Evolutionary conservation across 1,140 invertebrate species (phyloP).

Genomic region (Thalassaphorura encarpata): DNA sequence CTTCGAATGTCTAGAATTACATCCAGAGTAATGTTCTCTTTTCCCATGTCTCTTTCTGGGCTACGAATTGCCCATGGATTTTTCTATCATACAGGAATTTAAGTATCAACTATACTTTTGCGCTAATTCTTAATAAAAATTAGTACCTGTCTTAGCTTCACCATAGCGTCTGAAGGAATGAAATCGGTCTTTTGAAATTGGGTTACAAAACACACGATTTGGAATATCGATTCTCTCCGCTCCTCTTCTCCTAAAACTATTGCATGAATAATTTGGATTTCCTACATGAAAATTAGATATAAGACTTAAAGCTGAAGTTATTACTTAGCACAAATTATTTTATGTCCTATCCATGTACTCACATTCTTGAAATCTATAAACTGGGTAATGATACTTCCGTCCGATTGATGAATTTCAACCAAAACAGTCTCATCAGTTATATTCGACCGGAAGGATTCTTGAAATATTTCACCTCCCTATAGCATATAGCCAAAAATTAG

Average conservation of each 20-base stretch:
- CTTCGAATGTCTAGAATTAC: constrained; percentile 58
- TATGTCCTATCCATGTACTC: constrained; percentile 39
- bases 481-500: neutral
- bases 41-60: constrained; percentile 78
- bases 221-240: constrained; percentile 66
- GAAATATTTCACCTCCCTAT: constrained; percentile 82
- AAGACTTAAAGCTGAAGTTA: neutral
- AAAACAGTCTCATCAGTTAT: constrained; percentile 77
- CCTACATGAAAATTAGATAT: constrained; percentile 49
- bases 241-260: constrained; percentile 93
- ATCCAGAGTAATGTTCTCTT: constrained; percentile 68
- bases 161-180: constrained; percentile 91
- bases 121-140: neutral
- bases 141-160: constrained; percentile 83
- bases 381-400: constrained; percentile 82
- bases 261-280: constrained; percentile 82
- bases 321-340: neutral
- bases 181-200: constrained; percentile 76
- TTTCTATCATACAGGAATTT: constrained; percentile 47
- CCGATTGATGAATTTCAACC: constrained; percentile 76
- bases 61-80: constrained; percentile 68
- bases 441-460: constrained; percentile 83
- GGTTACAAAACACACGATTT: constrained; percentile 84
- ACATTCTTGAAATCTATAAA: constrained; percentile 90
- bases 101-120: neutral